Base-by-base conservation (phyloP, 2,797 vertebrate species). In the Iguana delicatissima region DNA sequence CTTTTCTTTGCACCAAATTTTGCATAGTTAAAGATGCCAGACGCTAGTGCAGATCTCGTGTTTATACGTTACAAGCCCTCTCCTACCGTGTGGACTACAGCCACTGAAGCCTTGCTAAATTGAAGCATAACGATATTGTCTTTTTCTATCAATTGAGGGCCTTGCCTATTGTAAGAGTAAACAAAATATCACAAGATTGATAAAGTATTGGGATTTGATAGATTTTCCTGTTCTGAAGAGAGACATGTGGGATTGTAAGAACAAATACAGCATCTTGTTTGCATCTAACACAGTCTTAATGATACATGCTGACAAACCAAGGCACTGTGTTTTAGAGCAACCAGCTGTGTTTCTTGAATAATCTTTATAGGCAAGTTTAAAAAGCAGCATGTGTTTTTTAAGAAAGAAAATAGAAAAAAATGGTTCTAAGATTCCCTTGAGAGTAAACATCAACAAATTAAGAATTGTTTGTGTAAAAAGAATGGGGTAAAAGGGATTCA, bases 341-440 rank as follows among this genome's bases (percentile, higher is more conserved):
- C 84, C 95, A 93, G 94, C 94, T 95, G 92, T 46, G 85, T 89
- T 22, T 62, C 89, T 93, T 92, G 3, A 92, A 87, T 9, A 24
- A 92, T 89, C 74, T 77, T 91, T 72, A 89, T 82, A 79, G 14
- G 83, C 82, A 46, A 89, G 93, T 89, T 93, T 92, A 35, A 93
- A 91, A 93, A 92, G 80, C 18, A 82, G 80, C 20, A n/a, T 46
- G 42, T 50, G 20, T 22, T 10, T 67, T 86, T 59, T 59, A 2
- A 13, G 32, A 83, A 9, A 79, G 42, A 46, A 22, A 2, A 22
- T 24, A 22, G 9, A 29, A 42, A 6, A 6, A 38, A 90, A 85
- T 87, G 92, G 57, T 50, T 90, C 91, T 92, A 52, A 93, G 90
- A 85, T 86, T 55, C 83, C 93, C 79, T 80, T 0, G 93, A 89